Evolutionary conservation across 92 coral and sea anemone species (phyloP), one percentile per base, ranked within the genome.

Genomic region (Isaurus tuberculatus): DNA sequence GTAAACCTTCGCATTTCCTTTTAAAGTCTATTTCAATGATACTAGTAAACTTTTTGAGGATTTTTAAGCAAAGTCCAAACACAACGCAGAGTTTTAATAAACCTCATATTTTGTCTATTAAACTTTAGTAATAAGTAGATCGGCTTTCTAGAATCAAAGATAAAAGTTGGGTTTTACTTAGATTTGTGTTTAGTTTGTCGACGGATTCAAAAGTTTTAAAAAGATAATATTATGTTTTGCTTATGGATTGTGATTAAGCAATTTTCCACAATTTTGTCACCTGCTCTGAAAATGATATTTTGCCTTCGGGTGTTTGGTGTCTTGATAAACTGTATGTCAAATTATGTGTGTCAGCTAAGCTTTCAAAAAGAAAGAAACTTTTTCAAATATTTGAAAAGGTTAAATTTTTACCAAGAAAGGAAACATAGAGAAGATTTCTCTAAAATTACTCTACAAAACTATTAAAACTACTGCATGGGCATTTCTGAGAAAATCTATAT

Each of bases 161-260:
- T 27, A 49, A 46, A n/a, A 29, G 17, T 49, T 46, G n/a, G 32
- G 27, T 16, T 23, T 42, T 36, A 33, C 65, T 48, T 51, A 20
- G 43, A 74, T 19, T 31, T 48, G 27, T 34, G 17, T 69, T 31
- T 19, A 73, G 30, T 73, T 44, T 73, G 14, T 16, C 40, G 20
- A 61, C 51, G 65, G 66, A 33, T 61, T n/a, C 27, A 34, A 16
- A 20, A 58, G 19, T 61, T 27, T 55, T 13, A 42, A n/a, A 55
- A 69, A 58, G 70, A 77, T 58, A 77, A 77, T 77, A 77, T 57
- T 77, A 57, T 77, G 64, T 16, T 77, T 77, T 58, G 37, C 82
- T 32, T 55, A 33, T 55, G 69, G 58, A 37, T 77, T 77, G 53
- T 77, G 69, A 77, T 77, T 77, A 77, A 77, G 49, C 82, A 33